Base-by-base conservation (phyloP, 2,113 vertebrate species). In the Myocastor coypus region DNA sequence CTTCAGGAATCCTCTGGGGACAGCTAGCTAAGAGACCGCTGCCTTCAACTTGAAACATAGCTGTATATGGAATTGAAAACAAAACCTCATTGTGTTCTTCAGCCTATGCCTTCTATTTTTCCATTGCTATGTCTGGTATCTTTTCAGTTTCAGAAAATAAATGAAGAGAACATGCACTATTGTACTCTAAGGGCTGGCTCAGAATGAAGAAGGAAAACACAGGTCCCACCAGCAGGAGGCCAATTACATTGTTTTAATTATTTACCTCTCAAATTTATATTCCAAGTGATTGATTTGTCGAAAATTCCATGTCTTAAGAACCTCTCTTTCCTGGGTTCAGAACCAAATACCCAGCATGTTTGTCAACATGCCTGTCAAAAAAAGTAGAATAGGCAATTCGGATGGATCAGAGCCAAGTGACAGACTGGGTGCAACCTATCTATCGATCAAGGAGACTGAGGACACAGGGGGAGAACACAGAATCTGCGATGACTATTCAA, bases 21-120 rank as follows among this genome's bases (percentile, higher is more conserved):
- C 2, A 34, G 24, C 80, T 89, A 61, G 68, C 80, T 78, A 80
- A 66, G 46, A 83, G 52, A 87, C 83, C 42, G 90, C 40, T 89
- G 46, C 77, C 66, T 83, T 95, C 64, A 81, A 68, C 82, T 92
- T 84, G 59, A 96, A 97, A 94, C 50, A 86, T 75, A 95, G 80
- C 64, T 91, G 30, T 61, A 87, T 87, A 71, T 94, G 77, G 81
- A 88, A 85, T 87, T 85, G 20, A 73, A 93, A 94, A 87, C 59
- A 83, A 81, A 78, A 90, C 34, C 24, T 16, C 9, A n/a, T 17
- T 81, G 37, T 61, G 13, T 73, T 89, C 63, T 66, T 90, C 52
- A 88, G 40, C 50, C 92, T 55, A 22, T 73, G 10, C 11, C n/a
- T 94, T 82, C 32, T 52, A 77, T 97, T 95, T 96, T 73, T n/a